Evolutionary conservation across 2,113 vertebrate genomes (phyloP), one percentile per base, ranked within the genome.

Genomic region (Synodontis membranacea): DNA sequence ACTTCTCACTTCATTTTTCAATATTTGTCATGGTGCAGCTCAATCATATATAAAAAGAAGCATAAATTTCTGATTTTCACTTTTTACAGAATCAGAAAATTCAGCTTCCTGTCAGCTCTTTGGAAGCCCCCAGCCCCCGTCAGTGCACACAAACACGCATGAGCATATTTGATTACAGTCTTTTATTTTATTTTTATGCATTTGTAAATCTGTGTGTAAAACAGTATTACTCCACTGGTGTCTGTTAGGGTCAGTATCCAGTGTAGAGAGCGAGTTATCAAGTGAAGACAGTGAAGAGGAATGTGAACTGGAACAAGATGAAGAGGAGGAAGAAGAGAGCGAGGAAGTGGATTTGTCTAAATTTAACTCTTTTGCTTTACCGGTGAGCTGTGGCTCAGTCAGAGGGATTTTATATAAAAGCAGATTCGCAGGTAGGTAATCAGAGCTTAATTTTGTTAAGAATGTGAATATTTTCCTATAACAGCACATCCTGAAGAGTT

Each of bases 351-450:
- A 68, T 78, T 37, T 60, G 3, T 8, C 88, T 12, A 7, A 12
- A 17, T 88, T 86, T 8, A 25, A 82, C 2, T 46, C 10, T 68
- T 2, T 50, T 60, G 75, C 8, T 92, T 92, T 88, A 72, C 72
- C 75, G 9, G 93, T 95, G 23, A 92, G 91, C 56, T 94, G 93
- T 81, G 92, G 91, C 28, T 74, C 28, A 50, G 5, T 90, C 4
- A 11, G 50, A 23, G 94, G 82, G 15, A 90, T 70, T 12, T 86
- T 95, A 46, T 82, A 93, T 70, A 85, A 85, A 74, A 10, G 34
- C 4, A 91, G 94, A 11, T 95, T 95, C 86, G 90, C 92, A 90
- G 94, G 95, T 95, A 79, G 21, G 80, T 78, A 14, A 52, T 62
- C 39, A 2, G 39, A 81, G 31, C 31, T 11, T 58, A 11, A 39